Base-by-base conservation (phyloP, 2,888 invertebrate species). In the Scaptomyza polygonia region DNA sequence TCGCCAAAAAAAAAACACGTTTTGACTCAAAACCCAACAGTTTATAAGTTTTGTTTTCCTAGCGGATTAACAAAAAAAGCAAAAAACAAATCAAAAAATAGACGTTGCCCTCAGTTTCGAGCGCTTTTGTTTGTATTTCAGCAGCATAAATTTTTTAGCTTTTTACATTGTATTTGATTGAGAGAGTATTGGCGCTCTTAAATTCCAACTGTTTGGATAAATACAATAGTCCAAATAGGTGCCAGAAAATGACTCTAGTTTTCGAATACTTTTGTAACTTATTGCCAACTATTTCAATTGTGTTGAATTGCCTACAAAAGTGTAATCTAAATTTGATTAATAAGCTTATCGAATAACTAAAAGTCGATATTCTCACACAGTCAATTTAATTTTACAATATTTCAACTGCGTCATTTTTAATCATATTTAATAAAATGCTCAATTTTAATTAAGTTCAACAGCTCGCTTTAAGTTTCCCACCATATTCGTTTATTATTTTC, bases 1-100 rank as follows among this genome's bases (percentile, higher is more conserved):
- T 30, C 49, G 42, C 48, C 29, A 27, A 59, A 47, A 36, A 47
- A 36, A 18, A 71, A 81, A 81, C 86, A 52, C 27, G 81, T 83
- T 81, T 70, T 54, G 34, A 42, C n/a, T 61, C 52, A 56, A 63
- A 67, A 32, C 9, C 9, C 27, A 36, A 30, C 48, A 77, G 83
- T 80, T 75, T 72, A 77, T 79, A 42, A 48, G 27, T 16, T 27
- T 47, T 67, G 54, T 66, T 69, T 69, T 42, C 44, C 51, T 47
- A 63, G 40, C 55, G 73, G 77, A 71, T 82, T 82, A 71, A 62
- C 40, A 39, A 61, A 29, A 57, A 42, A 32, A 36, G 14, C 14
- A 14, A n/a, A n/a, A n/a, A n/a, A n/a, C n/a, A n/a, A n/a, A n/a
- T n/a, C n/a, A 36, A 14, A 7, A 11, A 36, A 32, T 1, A 5